Evolutionary conservation across 2,113 vertebrate genomes (phyloP).

Genomic region (Embiotoca jacksoni): DNA sequence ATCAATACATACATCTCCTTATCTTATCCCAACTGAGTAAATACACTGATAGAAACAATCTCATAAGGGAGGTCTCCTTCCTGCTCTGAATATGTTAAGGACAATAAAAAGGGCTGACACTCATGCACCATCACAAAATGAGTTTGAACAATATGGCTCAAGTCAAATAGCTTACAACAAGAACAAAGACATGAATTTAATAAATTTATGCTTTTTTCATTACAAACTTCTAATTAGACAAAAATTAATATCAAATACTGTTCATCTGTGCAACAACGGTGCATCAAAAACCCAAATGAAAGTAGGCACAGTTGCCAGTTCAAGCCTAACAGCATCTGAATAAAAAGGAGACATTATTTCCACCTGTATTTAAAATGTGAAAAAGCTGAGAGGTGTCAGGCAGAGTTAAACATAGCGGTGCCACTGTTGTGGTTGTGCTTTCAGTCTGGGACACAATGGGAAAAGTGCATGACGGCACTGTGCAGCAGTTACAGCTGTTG

Average conservation of each 20-base stretch:
- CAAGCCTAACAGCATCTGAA: background rate
- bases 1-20: constrained; percentile 60
- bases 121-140: background rate
- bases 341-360: constrained; percentile 23
- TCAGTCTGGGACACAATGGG: background rate
- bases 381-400: background rate
- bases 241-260: no score
- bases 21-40: constrained; percentile 35
- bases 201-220: no score
- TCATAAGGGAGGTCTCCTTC: background rate
- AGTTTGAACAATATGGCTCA: background rate
- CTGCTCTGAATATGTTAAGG: background rate
- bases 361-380: constrained; percentile 18
- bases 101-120: background rate
- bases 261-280: no score
- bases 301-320: background rate
- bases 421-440: background rate
- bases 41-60: constrained; percentile 39
- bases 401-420: constrained; percentile 3
- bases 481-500: background rate
- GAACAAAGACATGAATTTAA: no score
- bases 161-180: no score
- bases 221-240: no score
- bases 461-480: background rate
- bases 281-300: no score